phyloP scores from a whole-genome alignment of 1,140 invertebrate species.

The Trichonephila clavata region DNA sequence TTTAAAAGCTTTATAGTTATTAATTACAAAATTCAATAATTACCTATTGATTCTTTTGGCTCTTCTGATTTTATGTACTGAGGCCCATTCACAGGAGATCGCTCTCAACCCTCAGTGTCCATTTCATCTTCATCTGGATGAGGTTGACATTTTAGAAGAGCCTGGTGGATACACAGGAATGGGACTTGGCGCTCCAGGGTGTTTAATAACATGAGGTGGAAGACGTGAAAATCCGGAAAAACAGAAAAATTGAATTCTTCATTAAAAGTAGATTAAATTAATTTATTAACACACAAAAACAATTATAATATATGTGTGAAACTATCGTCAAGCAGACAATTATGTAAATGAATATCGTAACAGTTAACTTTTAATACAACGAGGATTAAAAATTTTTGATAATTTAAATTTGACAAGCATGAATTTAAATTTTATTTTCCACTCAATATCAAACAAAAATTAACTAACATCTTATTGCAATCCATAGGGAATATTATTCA shows the following conservation, averaged over 20 bases:
- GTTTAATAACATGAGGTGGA: slow-evolving; percentile 81
- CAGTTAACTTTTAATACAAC: too few species aligned
- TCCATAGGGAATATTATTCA: too few species aligned
- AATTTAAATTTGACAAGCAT: too few species aligned
- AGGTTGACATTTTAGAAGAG: slow-evolving; percentile 61
- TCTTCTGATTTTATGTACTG: slow-evolving; percentile 55
- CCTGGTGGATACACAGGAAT: slow-evolving; percentile 77
- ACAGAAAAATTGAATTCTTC: background rate
- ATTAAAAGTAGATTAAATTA: background rate
- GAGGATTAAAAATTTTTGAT: too few species aligned
- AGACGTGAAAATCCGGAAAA: slow-evolving; percentile 81
- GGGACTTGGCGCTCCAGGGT: slow-evolving; percentile 78
- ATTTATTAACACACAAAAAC: background rate
- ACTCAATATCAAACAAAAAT: too few species aligned
- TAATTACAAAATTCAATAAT: background rate
- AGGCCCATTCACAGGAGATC: slow-evolving; percentile 67
- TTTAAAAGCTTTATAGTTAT: too few species aligned
- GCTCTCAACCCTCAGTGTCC: slow-evolving; percentile 71
- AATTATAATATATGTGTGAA: background rate
- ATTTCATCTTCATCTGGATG: slow-evolving; percentile 71
- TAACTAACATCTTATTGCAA: too few species aligned
- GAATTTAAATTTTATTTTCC: too few species aligned
- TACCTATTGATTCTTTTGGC: slow-evolving; percentile 56
- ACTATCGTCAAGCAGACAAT: too few species aligned
- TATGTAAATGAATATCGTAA: too few species aligned